phyloP scores from a whole-genome alignment of 2,888 invertebrate species.

The Drosophila buzzatii region DNA sequence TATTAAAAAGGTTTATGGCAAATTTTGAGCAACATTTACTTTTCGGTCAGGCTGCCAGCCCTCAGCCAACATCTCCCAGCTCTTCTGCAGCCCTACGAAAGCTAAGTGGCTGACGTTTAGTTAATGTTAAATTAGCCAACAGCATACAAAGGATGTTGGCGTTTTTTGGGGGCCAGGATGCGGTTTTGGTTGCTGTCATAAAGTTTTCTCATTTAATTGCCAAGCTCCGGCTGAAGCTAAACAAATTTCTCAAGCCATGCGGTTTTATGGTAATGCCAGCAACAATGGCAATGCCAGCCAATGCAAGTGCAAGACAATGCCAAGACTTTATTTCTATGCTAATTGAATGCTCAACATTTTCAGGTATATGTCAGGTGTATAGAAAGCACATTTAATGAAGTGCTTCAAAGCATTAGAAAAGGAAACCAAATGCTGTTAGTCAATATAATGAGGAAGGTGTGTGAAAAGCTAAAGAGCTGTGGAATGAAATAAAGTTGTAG shows the following conservation, averaged over 20 bases:
- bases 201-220: conserved; percentile 44
- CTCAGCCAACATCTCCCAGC: background rate
- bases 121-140: conserved; percentile 38
- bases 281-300: conserved; percentile 1
- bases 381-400: background rate
- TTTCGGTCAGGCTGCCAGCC: conserved; percentile 35
- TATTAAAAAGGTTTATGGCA: conserved; percentile 81
- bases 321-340: conserved; percentile 4
- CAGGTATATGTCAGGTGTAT: background rate
- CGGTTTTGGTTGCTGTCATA: conserved; percentile 26
- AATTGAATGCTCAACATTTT: conserved; percentile 25
- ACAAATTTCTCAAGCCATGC: conserved; percentile 34
- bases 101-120: conserved; percentile 36
- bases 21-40: conserved; percentile 74
- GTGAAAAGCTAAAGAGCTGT: too few species aligned
- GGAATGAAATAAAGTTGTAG: too few species aligned
- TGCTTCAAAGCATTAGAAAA: background rate
- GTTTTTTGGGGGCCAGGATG: conserved; percentile 8
- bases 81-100: background rate
- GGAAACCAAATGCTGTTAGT: background rate
- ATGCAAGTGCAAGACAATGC: conserved; percentile 21
- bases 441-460: background rate
- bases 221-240: conserved; percentile 18
- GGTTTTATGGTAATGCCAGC: conserved; percentile 1
- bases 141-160: conserved; percentile 15